Evolutionary conservation across 1,140 invertebrate species (phyloP).

Genomic region (Halesus radiatus): DNA sequence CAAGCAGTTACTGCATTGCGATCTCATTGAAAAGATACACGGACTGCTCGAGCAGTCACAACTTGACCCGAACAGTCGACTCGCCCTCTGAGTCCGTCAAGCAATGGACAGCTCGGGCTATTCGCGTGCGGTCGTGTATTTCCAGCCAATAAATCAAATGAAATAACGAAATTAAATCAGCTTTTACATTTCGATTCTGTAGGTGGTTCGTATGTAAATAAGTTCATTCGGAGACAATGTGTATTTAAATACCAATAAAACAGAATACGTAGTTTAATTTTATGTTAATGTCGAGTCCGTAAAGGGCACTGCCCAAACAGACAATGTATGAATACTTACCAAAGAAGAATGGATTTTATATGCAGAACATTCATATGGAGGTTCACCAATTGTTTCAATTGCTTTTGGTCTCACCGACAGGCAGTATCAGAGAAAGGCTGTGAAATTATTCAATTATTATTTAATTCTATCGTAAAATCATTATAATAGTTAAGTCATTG

Average conservation of each 20-base stretch:
- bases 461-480: background rate
- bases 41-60: too few species aligned
- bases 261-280: background rate
- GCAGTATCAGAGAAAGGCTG: background rate
- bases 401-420: background rate
- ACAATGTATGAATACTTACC: constrained; percentile 9
- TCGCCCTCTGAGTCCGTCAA: too few species aligned
- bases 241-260: constrained; percentile 37
- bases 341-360: background rate
- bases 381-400: background rate
- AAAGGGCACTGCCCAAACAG: constrained; percentile 8
- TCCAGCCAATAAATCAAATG: too few species aligned
- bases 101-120: too few species aligned
- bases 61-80: too few species aligned
- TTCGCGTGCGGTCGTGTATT: too few species aligned
- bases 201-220: background rate
- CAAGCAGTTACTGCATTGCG: too few species aligned
- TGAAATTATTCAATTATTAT: background rate
- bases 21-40: too few species aligned
- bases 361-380: background rate
- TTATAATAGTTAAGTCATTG: too few species aligned
- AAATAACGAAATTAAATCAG: too few species aligned
- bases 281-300: constrained; percentile 24
- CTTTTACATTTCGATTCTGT: background rate
- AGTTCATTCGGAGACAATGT: constrained; percentile 18